Percentiles rank a stretch among this genome's conserved stretches.
Evolutionary conservation across 2,113 vertebrate species (phyloP).

Genomic region (Cololabis saira): DNA sequence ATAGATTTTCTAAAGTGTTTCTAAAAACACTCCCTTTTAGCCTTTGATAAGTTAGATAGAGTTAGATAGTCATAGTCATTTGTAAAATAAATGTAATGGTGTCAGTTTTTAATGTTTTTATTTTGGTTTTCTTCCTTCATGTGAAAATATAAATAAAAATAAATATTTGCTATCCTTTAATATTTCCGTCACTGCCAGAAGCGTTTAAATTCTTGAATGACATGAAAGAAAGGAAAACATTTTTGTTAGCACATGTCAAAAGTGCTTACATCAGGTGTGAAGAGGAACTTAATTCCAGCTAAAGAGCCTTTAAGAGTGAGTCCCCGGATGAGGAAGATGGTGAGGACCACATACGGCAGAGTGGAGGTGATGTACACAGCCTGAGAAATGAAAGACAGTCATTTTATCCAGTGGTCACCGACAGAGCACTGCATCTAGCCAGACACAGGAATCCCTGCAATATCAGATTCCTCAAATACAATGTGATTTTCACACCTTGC

Average conservation of each 20-base stretch:
- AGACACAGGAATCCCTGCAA: background rate
- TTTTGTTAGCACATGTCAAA: background rate
- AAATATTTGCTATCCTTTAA: no score
- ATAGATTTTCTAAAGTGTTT: background rate
- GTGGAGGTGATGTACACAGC: slow-evolving; percentile 96
- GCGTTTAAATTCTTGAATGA: no score
- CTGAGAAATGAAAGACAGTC: slow-evolving; percentile 65
- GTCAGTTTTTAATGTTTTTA: no score
- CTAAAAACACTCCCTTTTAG: no score
- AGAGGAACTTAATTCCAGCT: slow-evolving; percentile 90
- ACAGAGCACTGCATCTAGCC: no score
- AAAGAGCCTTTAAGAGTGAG: slow-evolving; percentile 92
- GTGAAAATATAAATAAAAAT: no score
- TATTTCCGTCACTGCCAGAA: no score
- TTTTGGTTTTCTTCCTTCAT: no score
- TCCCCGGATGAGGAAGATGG: slow-evolving; percentile 94
- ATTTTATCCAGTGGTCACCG: background rate
- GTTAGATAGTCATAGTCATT: no score
- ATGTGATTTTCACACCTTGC: slow-evolving; percentile 85
- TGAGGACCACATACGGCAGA: slow-evolving; percentile 92
- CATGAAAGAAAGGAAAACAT: no score
- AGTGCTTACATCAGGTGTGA: slow-evolving; percentile 91
- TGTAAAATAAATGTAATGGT: background rate
- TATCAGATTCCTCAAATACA: background rate
- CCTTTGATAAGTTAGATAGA: no score